Evolutionary conservation across 2,113 vertebrate species (phyloP), one percentile per base, ranked within the genome.

Genomic region (Campylorhamphus procurvoides): DNA sequence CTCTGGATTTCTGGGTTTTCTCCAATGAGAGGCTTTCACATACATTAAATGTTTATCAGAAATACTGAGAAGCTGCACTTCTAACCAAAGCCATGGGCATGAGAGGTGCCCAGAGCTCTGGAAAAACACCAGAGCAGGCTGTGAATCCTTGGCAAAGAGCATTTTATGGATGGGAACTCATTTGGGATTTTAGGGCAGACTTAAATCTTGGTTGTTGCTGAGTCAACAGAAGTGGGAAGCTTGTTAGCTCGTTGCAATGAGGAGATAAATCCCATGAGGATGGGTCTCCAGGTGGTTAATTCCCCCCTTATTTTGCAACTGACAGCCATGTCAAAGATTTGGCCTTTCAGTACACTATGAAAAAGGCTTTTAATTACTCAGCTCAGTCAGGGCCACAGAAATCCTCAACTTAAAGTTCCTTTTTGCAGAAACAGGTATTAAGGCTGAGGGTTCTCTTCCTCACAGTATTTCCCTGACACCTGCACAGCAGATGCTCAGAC

Each of bases 211-310:
- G 29, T 68, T 47, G 35, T n/a, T 95, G 80, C 94, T 89, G 94
- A 96, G 76, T 94, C 91, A 92, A 76, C 76, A 90, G 28, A 74
- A 95, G 50, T 23, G 33, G 75, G 87, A 76, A 63, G 89, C 80
- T 90, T 90, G 86, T 74, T 81, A 94, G 89, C 59, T 86, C 1
- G 0, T 7, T 56, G 59, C 73, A 90, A 8, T 17, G 22, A 75
- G n/a, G 63, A 94, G 73, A 90, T 74, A 87, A 95, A 68, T 94
- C 91, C 89, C 59, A 14, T 2, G 35, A 42, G 80, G 39, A 62
- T 5, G 92, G 72, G 56, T 89, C 80, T 92, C 68, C 86, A 90
- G 93, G 92, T 92, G 50, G 16, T 84, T 87, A 29, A 78, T 84
- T 74, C 46, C 74, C 42, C 46, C 37, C 20, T 47, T 78, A 47